Base-by-base conservation (phyloP, 2,888 invertebrate species). In the Schizaphis graminum region DNA sequence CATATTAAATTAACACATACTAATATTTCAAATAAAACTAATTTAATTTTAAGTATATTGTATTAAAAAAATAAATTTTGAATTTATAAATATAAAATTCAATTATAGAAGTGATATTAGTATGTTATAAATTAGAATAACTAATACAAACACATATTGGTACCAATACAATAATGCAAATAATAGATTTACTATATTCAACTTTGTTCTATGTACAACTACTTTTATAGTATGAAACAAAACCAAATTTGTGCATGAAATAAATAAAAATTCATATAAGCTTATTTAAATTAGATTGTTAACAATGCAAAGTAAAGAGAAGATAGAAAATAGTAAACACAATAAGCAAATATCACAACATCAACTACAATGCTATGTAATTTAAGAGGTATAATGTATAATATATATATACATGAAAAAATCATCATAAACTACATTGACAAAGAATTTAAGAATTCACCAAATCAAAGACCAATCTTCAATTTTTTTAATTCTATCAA, bases 271-370 rank as follows among this genome's bases (percentile, higher is more conserved):
- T 77, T 3, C 61, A 16, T 28, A 49, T 35, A 87, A 92, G 87
- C 92, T 28, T 28, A 61, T 86, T 53, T 53, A 47, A 87, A 67
- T 41, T 28, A 8, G 53, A 53, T 89, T 89, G 44, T 77, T 77
- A 92, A 41, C n/a, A 88, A 56, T 77, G 88, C 92, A 89, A 53
- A 88, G 88, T 88, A 88, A 77, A 89, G 7, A 92, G 92, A 92
- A 92, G 88, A 92, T 47, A 3, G 28, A 47, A 92, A 28, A 89
- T 4, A 28, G 28, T 49, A 13, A 53, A 85, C 11, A 88, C 41
- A 89, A 92, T 53, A 92, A 92, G 92, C 92, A 49, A 92, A 67
- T 24, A 61, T 28, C 35, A 28, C 26, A 90, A 61, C 77, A 84
- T 91, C 26, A 53, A 88, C 44, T 87, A 87, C 47, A 92, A 91